These are phyloP conservation scores for Orthochromis indermauri DNA, from an alignment of 2,113 vertebrate genomes.

Conservation along the genomic window DNA sequence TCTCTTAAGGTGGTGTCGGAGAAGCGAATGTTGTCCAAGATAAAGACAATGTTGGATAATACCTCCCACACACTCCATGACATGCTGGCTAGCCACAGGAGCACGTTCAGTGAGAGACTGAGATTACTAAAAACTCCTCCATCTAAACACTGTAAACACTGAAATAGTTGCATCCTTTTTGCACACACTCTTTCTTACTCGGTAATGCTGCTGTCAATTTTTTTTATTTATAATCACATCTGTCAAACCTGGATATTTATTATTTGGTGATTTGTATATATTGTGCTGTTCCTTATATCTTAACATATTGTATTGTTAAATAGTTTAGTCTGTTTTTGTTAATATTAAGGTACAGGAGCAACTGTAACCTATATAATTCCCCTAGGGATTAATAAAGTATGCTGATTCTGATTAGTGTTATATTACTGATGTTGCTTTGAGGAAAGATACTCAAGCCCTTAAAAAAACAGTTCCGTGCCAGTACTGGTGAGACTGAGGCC, in stretches of 20 bases:
- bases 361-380: not conserved
- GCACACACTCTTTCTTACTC: not conserved
- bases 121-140: not conserved
- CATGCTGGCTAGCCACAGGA: not conserved
- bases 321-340: not conserved
- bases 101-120: not conserved
- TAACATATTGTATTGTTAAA: not conserved
- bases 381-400: not conserved
- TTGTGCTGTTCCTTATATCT: not conserved
- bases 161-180: not conserved
- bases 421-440: not conserved
- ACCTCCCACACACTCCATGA: not conserved
- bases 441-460: not conserved
- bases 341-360: not conserved
- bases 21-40: not conserved
- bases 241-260: not conserved
- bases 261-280: not conserved
- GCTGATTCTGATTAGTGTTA: not conserved
- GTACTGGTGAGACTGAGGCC: not conserved
- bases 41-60: not conserved
- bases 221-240: not conserved
- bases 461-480: not conserved
- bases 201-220: accelerated
- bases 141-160: not conserved
- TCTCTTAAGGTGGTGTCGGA: not conserved